phyloP scores from a whole-genome alignment of 1,140 invertebrate genomes.

The Saxidomus purpurata region DNA sequence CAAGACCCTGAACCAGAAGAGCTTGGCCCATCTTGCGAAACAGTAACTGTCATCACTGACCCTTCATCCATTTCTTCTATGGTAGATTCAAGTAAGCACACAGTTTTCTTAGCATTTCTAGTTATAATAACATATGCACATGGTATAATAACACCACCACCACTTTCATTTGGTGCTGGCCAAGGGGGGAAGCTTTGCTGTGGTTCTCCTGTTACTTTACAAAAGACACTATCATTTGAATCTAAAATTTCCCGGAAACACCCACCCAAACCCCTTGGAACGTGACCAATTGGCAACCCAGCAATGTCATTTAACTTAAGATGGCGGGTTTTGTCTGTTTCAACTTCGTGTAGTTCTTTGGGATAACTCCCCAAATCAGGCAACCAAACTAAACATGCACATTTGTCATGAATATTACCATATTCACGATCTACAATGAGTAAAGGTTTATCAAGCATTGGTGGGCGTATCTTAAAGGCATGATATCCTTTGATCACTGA shows the following conservation, averaged over 20 bases:
- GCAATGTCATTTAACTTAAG: conserved; percentile 36
- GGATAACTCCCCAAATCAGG: not conserved
- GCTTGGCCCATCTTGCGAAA: no score
- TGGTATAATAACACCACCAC: conserved; percentile 41
- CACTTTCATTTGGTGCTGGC: conserved; percentile 18
- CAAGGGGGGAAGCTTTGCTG: conserved; percentile 46
- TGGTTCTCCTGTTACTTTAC: not conserved
- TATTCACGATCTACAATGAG: conserved; percentile 5
- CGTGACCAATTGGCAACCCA: conserved; percentile 56
- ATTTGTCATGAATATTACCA: conserved; percentile 17
- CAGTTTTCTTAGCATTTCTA: conserved; percentile 25
- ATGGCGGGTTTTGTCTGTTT: conserved; percentile 45
- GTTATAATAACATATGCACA: conserved; percentile 6
- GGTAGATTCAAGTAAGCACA: no score
- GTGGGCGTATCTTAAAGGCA: conserved; percentile 13
- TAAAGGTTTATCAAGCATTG: not conserved
- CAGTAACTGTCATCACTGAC: no score
- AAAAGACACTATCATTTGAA: not conserved
- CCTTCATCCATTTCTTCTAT: no score
- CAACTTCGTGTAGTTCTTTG: not conserved
- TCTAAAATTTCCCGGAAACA: conserved; percentile 47
- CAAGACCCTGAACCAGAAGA: no score
- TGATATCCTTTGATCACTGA: conserved; percentile 34
- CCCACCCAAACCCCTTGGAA: conserved; percentile 32
- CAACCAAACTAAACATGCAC: conserved; percentile 40